Evolutionary conservation across 2,113 vertebrate species (phyloP), one percentile per base, ranked within the genome.

Genomic region (Cygnus buccinator): DNA sequence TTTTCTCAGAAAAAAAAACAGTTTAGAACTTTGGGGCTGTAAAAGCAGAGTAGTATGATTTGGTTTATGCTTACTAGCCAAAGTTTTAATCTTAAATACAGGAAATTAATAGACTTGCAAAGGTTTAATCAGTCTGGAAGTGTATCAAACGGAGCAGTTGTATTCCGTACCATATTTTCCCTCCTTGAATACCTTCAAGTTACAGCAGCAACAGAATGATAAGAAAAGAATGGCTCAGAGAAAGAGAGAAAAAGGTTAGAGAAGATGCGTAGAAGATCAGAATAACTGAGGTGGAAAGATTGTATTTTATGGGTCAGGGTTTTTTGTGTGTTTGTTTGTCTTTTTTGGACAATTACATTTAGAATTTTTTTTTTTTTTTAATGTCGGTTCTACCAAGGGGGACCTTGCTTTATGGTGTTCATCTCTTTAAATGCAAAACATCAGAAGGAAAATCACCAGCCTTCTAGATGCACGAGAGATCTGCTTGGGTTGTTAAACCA

Each of bases 251-350:
- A 88, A 63, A 73, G 12, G 33, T 39, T 14, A 74, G 41, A 58
- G 21, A 74, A 55, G 10, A 18, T 11, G 16, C 10, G 66, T 73
- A 6, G 9, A 57, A 57, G 31, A 31, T 72, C 21, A 48, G 46
- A 72, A 50, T 5, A 79, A 11, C 54, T 22, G 39, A 83, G 31
- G 23, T 46, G 63, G 54, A 55, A 80, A n/a, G 39, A 23, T 1
- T 4, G 2, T 15, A 2, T 63, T 35, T 48, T 19, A 28, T 29
- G 23, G 39, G 50, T 75, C 29, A 17, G 22, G 46, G 35, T 22
- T 61, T 20, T 7, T 43, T 58, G 33, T 13, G 44, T 58, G 33
- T 67, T 44, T 1, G 1, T 0, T 9, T 19, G 17, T 9, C 33
- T 20, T 61, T 31, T 5, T 3, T 11, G 20, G 48, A 15, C 26